Conservation (phyloP, 2,113 vertebrate species). For the Calcarius ornatus region DNA sequence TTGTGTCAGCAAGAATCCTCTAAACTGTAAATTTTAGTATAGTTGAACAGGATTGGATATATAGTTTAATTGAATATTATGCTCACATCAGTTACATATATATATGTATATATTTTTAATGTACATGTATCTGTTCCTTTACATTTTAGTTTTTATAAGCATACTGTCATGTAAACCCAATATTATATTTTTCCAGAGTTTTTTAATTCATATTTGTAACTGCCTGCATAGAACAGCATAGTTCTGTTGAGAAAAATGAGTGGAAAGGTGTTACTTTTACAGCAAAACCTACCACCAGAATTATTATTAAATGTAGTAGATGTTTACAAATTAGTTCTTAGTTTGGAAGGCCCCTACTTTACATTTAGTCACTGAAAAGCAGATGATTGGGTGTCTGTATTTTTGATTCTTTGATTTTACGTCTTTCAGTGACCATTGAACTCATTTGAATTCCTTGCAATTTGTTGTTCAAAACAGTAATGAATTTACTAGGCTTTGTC, state of each 20-base stretch:
- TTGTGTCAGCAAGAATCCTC: background rate
- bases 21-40: background rate
- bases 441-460: background rate
- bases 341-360: background rate
- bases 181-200: background rate
- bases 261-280: background rate
- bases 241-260: background rate
- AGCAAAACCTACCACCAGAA: background rate
- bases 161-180: background rate
- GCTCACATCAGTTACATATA: background rate
- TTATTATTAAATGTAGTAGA: background rate
- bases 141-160: background rate
- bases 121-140: background rate
- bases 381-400: background rate
- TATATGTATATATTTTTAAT: too few relatives aligned
- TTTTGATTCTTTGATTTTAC: background rate
- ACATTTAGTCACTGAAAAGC: background rate
- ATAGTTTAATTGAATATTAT: background rate
- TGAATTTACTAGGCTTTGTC: background rate
- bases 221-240: background rate
- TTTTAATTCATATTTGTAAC: background rate
- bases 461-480: background rate
- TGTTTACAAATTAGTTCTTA: background rate
- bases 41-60: background rate
- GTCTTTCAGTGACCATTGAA: background rate